A percentile compares a stretch with the other conserved stretches of the same genome.
phyloP scores from a whole-genome alignment of 2,113 vertebrate genomes.

The Rattus rattus region DNA sequence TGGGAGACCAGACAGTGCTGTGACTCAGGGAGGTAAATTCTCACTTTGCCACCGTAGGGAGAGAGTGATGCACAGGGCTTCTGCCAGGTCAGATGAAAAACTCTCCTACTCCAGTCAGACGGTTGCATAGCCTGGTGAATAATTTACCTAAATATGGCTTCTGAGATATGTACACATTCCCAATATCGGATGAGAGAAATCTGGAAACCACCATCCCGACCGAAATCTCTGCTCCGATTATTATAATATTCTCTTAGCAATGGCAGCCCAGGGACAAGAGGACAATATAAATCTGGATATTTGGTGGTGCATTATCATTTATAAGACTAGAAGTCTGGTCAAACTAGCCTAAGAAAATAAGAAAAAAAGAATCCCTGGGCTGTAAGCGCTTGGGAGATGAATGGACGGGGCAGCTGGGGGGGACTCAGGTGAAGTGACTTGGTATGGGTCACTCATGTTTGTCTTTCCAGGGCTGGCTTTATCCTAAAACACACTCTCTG shows the following conservation, averaged over 20 bases:
- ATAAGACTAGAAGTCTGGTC: constrained; percentile 27
- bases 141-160: constrained; percentile 17
- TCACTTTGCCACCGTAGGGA: background rate
- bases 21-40: background rate
- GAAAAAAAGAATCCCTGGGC: background rate
- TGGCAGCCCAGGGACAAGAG: background rate
- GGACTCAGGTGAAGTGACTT: constrained; percentile 33
- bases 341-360: constrained; percentile 42
- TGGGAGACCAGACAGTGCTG: background rate
- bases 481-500: constrained; percentile 33
- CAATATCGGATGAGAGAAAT: constrained; percentile 46
- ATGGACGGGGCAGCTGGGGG: background rate
- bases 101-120: background rate
- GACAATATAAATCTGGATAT: background rate
- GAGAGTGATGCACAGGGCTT: background rate
- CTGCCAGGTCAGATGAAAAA: background rate
- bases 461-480: constrained; percentile 46
- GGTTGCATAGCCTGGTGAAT: background rate
- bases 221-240: background rate
- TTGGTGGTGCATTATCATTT: constrained; percentile 37
- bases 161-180: background rate
- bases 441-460: constrained; percentile 23
- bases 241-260: background rate
- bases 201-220: background rate
- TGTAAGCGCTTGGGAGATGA: constrained; percentile 30